Evolutionary conservation across 2,888 invertebrate genomes (phyloP).

Genomic region (Petrolisthes manimaculis): DNA sequence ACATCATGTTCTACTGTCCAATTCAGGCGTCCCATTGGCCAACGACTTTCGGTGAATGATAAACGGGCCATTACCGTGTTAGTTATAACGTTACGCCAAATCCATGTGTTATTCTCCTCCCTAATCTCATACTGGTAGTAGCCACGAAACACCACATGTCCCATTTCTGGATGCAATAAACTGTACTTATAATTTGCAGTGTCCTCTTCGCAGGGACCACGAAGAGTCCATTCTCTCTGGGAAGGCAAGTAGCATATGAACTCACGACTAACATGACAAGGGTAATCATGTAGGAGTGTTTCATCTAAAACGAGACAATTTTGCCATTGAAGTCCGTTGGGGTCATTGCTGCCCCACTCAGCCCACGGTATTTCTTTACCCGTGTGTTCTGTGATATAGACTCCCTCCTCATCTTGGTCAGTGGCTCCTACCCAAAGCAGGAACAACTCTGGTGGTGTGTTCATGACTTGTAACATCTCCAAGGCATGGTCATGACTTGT

Average conservation of each 20-base stretch:
- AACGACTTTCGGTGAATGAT: constrained; percentile 20
- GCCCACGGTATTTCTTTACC: constrained; percentile 38
- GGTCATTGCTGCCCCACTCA: constrained; percentile 51
- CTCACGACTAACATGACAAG: constrained; percentile 38
- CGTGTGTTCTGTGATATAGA: constrained; percentile 34
- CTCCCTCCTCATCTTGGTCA: constrained; percentile 35
- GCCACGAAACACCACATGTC: constrained; percentile 37
- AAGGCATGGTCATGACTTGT: constrained; percentile 33
- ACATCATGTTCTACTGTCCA: constrained; percentile 48
- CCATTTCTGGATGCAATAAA: constrained; percentile 31
- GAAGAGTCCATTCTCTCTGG: constrained; percentile 45
- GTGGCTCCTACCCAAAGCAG: constrained; percentile 46
- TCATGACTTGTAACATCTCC: constrained; percentile 28
- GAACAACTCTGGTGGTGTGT: background rate
- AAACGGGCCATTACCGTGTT: constrained; percentile 29
- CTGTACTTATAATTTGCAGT: constrained; percentile 53
- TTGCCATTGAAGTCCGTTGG: constrained; percentile 53
- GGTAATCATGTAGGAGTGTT: constrained; percentile 43
- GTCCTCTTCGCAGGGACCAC: constrained; percentile 54
- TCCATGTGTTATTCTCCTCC: constrained; percentile 27
- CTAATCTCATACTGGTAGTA: constrained; percentile 53
- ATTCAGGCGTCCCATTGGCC: constrained; percentile 49
- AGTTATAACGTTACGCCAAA: constrained; percentile 40
- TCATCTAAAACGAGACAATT: constrained; percentile 37
- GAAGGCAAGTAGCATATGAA: constrained; percentile 36